Conservation (phyloP, 2,797 vertebrate species). For the Falco naumanni region DNA sequence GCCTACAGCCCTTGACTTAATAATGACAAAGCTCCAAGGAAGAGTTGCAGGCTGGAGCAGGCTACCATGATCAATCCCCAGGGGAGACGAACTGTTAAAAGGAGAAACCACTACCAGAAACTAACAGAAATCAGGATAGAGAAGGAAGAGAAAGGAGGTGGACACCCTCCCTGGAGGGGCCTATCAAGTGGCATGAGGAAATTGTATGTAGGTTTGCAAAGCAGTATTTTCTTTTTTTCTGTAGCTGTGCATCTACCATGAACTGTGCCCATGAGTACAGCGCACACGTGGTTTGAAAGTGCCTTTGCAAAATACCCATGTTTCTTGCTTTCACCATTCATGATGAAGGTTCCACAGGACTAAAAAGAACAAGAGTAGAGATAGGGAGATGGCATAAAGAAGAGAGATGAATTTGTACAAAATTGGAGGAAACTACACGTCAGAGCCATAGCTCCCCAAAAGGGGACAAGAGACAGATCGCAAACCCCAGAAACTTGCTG, state of each 20-base stretch:
- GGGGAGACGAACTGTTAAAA: neutral
- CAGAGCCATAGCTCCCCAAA: neutral
- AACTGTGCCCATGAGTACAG: neutral
- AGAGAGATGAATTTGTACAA: neutral
- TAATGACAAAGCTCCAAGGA: neutral
- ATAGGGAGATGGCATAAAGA: neutral
- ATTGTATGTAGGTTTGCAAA: neutral
- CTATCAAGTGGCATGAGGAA: neutral
- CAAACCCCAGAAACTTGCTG: neutral
- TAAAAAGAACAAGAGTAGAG: neutral
- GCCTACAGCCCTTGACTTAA: neutral
- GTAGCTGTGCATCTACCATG: fast-evolving
- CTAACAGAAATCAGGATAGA: neutral
- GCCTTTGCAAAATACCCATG: neutral
- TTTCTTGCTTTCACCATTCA: neutral
- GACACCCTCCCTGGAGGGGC: neutral
- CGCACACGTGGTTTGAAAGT: fast-evolving
- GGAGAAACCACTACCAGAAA: neutral
- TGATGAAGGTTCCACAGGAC: neutral
- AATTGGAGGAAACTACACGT: neutral
- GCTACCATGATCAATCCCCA: neutral
- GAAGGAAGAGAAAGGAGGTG: neutral
- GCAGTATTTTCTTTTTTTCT: neutral
- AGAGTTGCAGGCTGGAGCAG: neutral
- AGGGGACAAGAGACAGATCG: neutral